phyloP scores from a whole-genome alignment of 2,797 vertebrate genomes.

The Hybognathus amarus region DNA sequence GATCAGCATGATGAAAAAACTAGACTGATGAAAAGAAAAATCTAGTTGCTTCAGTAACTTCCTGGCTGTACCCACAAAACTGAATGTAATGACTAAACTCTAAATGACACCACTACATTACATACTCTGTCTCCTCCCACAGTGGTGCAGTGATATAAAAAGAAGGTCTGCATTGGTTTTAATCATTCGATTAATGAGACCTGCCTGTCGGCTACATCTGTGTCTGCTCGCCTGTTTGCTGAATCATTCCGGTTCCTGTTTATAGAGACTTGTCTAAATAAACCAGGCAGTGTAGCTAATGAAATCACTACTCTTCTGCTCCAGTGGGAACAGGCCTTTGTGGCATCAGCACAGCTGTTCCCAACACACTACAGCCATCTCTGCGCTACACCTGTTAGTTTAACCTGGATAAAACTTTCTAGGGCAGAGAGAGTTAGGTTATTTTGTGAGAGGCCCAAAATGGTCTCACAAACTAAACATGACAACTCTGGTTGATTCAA shows the following conservation, averaged over 20 bases:
- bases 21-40: neutral
- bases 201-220: conserved; percentile 83
- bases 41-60: neutral
- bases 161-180: conserved; percentile 69
- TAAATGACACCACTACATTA: neutral
- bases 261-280: conserved; percentile 71
- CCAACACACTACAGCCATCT: conserved; percentile 1
- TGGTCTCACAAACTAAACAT: neutral
- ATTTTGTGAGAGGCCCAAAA: neutral
- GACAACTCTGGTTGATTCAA: neutral
- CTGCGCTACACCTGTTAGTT: conserved; percentile 35
- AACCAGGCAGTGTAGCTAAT: conserved; percentile 61
- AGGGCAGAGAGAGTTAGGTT: conserved; percentile 10
- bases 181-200: conserved; percentile 90
- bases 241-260: conserved; percentile 70
- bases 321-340: neutral
- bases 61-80: conserved; percentile 33
- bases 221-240: conserved; percentile 78
- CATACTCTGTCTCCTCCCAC: neutral
- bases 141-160: conserved; percentile 1
- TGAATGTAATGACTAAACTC: neutral
- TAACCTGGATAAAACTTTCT: conserved; percentile 35
- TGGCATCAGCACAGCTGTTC: conserved; percentile 24
- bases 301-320: conserved; percentile 48
- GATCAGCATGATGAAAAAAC: neutral